Base-by-base conservation (phyloP, 2,113 vertebrate genomes). In the Tupaia tana region DNA sequence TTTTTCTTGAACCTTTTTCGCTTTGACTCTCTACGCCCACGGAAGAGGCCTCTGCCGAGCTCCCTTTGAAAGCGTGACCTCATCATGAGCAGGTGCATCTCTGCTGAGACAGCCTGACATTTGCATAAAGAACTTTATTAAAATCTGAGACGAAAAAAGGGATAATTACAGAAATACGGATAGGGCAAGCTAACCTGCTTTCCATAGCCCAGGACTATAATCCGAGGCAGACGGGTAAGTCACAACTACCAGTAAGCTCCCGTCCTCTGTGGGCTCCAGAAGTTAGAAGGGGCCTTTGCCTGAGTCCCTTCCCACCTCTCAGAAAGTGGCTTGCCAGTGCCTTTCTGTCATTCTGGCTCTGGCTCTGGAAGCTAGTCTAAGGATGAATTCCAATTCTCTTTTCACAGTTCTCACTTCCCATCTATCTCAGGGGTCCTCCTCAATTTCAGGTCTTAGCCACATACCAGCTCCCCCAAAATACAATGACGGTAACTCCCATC, bases 161-260 rank as follows among this genome's bases (percentile, higher is more conserved):
- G 75, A 94, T 91, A 69, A 94, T 91, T 93, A 70, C 70, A 97
- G 59, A 93, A 89, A 83, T 84, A 52, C 54, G 77, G 64, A 86
- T 90, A 15, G 14, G 78, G 4, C 64, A 81, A 85, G 86, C 89
- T 10, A 86, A 64, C 79, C 73, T 31, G 9, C 19, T 85, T 52
- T 88, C 56, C 66, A 89, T 95, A 81, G 59, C 69, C 58, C 4
- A 43, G 16, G 10, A 56, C 54, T 91, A 18, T 54, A 66, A 82
- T 71, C 56, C 85, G 79, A 70, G 86, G 63, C 52, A 67, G 43
- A 67, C 10, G 24, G 75, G 63, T 34, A 67, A 82, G 29, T 80
- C 70, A 79, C 66, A 94, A 25, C 43, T 61, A 54, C 90, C 56
- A 83, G 54, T 10, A 15, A 80, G 4, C 20, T 31, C 54, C 34